Base-by-base conservation (phyloP, 1,140 invertebrate genomes). In the Monochamus saltuarius region DNA sequence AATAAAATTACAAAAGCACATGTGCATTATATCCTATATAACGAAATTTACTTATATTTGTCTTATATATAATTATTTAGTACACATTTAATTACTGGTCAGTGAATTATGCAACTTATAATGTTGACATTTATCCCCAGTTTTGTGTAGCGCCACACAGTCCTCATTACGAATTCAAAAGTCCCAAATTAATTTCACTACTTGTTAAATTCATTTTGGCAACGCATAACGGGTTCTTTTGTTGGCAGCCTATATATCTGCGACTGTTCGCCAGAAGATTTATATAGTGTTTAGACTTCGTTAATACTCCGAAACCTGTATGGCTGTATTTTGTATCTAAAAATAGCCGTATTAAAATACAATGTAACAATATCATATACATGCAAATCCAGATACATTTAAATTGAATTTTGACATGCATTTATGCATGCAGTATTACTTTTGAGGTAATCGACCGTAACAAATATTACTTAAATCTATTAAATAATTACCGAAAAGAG, bases 311-410 rank as follows among this genome's bases (percentile, higher is more conserved):
- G 17, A 47, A 47, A 47, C 17, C 45, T 29, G 22, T 29, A 29
- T 29, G 22, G 22, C 16, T 47, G 14, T 47, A 47, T 47, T 17
- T 16, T 19, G 45, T 19, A n/a, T 17, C 45, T 47, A 47, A 47
- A 47, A 47, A 47, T 47, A 47, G 17, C 45, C 45, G 14, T 17
- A 43, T 43, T 43, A 43, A 43, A 43, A 43, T 47, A 47, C 45
- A 47, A 29, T 47, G 45, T 47, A 10, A 29, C 45, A 47, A 16
- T 47, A 19, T 29, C 42, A 47, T 47, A 47, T 47, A 47, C 16
- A 47, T 47, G 45, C 45, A 47, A 47, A 47, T 47, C 11, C 17
- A 47, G 45, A 47, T 47, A 19, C 29, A 19, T 47, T 19, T 47
- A 29, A 47, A 47, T 29, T 47, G 45, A 47, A 47, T 47, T 47